Conservation (phyloP, 2,888 invertebrate species). For the Heliconius ismenius region DNA sequence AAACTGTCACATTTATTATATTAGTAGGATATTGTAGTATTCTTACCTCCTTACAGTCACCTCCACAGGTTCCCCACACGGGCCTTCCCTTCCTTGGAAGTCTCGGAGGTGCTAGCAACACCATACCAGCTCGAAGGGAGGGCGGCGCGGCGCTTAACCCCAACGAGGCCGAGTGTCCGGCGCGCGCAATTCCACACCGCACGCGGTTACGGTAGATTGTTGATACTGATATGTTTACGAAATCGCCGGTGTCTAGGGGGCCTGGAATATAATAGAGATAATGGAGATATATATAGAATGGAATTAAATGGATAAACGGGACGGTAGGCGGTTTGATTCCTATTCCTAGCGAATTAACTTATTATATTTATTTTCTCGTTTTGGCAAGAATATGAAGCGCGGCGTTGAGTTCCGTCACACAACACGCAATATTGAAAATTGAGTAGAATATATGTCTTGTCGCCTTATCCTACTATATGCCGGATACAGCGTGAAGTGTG, state of each 20-base stretch:
- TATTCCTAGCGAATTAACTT: too few species aligned
- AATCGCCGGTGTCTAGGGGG: constrained; percentile 89
- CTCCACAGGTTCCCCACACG: not conserved
- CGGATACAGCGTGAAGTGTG: too few species aligned
- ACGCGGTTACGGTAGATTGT: constrained; percentile 96
- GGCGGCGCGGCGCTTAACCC: constrained; percentile 84
- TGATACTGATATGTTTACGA: constrained; percentile 88
- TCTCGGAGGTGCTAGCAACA: constrained; percentile 83
- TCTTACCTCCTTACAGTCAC: not conserved
- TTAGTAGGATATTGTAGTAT: too few species aligned
- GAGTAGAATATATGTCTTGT: too few species aligned
- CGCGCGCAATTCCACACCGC: constrained; percentile 92
- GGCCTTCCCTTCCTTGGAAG: constrained; percentile 42
- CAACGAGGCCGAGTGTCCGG: constrained; percentile 94
- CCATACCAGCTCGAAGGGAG: constrained; percentile 92
- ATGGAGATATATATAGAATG: too few species aligned
- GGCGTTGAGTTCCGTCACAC: not conserved
- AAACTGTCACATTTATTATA: too few species aligned
- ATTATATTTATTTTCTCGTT: not conserved
- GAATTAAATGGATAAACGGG: too few species aligned
- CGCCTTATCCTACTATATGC: too few species aligned
- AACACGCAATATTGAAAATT: not conserved
- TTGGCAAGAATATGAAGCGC: not conserved
- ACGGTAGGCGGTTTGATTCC: too few species aligned
- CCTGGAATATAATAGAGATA: constrained; percentile 65